These are phyloP conservation scores for Electrophaes corylata DNA, from an alignment of 2,888 invertebrate species.

Conservation along the genomic window DNA sequence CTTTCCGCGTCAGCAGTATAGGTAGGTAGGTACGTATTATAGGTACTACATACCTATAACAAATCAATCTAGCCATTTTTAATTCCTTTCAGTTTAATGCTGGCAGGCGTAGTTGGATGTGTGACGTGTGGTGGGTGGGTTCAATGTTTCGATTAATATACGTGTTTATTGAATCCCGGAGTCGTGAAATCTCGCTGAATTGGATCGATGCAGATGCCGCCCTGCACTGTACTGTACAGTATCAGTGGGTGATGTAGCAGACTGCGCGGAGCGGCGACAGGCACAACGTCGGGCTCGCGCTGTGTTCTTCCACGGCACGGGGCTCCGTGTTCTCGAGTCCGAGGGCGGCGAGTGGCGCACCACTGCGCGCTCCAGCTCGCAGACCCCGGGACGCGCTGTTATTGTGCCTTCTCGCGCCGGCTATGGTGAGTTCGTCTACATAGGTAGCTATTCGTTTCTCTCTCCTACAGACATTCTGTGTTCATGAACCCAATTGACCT, in stretches of 20 bases:
- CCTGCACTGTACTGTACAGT: neutral
- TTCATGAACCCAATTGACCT: neutral
- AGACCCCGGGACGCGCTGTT: conserved; percentile 1
- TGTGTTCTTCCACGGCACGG: neutral
- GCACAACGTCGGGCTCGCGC: neutral
- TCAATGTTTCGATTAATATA: neutral
- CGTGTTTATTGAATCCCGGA: neutral
- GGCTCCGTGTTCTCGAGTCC: neutral
- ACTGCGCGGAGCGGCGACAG: neutral
- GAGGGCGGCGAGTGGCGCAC: too few species aligned
- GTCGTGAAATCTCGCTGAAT: neutral
- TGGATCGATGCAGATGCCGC: neutral
- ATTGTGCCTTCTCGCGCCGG: conserved; percentile 1
- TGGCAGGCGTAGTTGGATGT: too few species aligned
- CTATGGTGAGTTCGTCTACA: conserved; percentile 11
- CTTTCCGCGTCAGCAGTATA: neutral
- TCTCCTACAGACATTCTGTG: neutral
- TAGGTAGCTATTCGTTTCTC: neutral
- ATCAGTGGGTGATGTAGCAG: neutral
- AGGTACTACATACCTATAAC: too few species aligned
- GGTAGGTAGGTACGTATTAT: too few species aligned
- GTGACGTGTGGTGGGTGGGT: neutral
- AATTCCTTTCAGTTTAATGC: neutral
- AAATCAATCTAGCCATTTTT: too few species aligned
- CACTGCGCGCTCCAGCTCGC: too few species aligned